Percentiles rank a stretch among this genome's conserved stretches.
Evolutionary conservation across 2,797 vertebrate species (phyloP).

Genomic region (Artibeus jamaicensis): DNA sequence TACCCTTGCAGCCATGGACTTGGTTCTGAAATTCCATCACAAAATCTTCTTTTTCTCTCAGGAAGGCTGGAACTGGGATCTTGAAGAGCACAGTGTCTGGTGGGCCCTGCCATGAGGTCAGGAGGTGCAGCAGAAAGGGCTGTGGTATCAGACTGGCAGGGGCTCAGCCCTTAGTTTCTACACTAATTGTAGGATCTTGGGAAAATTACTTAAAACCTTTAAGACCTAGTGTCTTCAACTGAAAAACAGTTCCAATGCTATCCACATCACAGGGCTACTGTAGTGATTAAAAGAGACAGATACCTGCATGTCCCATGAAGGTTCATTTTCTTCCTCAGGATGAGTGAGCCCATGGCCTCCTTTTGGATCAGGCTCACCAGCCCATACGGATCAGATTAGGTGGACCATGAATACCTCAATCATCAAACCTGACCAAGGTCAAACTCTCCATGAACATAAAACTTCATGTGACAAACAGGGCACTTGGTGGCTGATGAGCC

Average conservation of each 20-base stretch:
- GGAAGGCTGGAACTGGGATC: not conserved
- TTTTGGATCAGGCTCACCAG: not conserved
- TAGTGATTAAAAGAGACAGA: not conserved
- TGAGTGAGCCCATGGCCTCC: not conserved
- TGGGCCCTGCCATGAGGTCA: not conserved
- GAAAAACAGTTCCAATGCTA: not conserved
- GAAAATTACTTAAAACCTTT: not conserved
- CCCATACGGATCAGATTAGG: not conserved
- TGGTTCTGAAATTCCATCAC: not conserved
- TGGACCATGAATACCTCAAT: not conserved
- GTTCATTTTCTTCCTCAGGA: not conserved
- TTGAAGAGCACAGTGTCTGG: not conserved
- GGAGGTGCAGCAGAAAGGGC: not conserved
- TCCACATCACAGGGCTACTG: too few species aligned
- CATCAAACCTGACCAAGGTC: not conserved
- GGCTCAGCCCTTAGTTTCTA: not conserved
- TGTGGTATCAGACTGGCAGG: not conserved
- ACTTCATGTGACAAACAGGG: not conserved
- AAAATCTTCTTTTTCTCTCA: not conserved
- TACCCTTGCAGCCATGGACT: not conserved
- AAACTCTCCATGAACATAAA: not conserved
- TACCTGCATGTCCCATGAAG: fast-evolving
- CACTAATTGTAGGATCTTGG: not conserved
- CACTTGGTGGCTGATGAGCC: not conserved
- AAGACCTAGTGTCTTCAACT: not conserved